Evolutionary conservation across 2,888 invertebrate species (phyloP), one percentile per base, ranked within the genome.

Genomic region (Ennomos quercinarius): DNA sequence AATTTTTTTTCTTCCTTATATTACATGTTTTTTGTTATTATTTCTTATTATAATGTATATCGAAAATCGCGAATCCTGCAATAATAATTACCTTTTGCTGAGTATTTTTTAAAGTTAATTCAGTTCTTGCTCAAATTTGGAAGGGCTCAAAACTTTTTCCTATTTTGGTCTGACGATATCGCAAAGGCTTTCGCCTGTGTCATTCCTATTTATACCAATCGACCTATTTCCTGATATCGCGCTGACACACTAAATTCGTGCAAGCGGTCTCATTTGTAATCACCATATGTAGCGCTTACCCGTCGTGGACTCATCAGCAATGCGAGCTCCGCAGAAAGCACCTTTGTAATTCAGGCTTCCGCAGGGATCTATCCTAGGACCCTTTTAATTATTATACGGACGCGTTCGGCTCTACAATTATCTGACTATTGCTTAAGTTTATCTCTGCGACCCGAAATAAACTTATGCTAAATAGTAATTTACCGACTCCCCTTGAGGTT

Each of bases 291-390:
- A 61, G 59, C 57, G 34, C 44, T 57, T 53, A 69, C 65, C 75
- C 75, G 71, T 72, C 74, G 78, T 62, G 76, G 77, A 77, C 78
- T 79, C 80, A 83, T 83, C 77, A 72, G 63, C 67, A 72, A 78
- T 75, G 77, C 76, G 70, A 71, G 70, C 62, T 13, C 68, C 44
- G 10, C 51, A 38, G 27, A 53, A 10, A 39, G 71, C 74, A 78
- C 81, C 80, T 82, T 80, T 83, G 81, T 81, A 77, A 83, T 80
- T 82, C 75, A 72, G 78, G 79, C 72, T 76, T 77, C 65, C 67
- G 58, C 53, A 65, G 68, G 76, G 67, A 69, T 71, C 65, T 10
- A 42, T 47, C 68, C 70, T 72, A 40, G 61, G 71, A 50, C 71
- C 73, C 69, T 71, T 73, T 75, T 81, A 78, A 81, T 81, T 80